Conservation (phyloP, 1,140 invertebrate species). For the Patella vulgata region DNA sequence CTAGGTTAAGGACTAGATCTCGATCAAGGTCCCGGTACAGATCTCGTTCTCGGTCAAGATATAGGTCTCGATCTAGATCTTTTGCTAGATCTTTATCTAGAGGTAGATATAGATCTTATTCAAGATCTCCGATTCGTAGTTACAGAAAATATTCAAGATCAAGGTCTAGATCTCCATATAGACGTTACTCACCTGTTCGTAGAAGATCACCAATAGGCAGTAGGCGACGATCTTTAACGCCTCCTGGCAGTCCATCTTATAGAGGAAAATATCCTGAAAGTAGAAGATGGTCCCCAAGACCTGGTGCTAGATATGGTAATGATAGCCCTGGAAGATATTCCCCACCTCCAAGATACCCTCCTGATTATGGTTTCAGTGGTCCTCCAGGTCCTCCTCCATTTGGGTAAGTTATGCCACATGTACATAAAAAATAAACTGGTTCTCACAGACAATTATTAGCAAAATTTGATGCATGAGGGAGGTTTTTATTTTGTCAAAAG, state of each 20-base stretch:
- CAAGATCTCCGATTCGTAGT: slow-evolving; percentile 33
- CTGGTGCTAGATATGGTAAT: slow-evolving; percentile 26
- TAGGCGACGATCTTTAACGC: background rate
- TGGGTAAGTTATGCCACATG: slow-evolving; percentile 17
- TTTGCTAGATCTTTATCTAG: slow-evolving; percentile 45
- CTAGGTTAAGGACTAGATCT: slow-evolving; percentile 3
- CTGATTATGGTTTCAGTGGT: slow-evolving; percentile 34
- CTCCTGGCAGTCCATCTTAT: slow-evolving; percentile 1
- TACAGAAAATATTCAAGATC: slow-evolving; percentile 17
- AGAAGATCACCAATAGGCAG: slow-evolving; percentile 17
- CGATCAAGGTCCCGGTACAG: slow-evolving; percentile 26
- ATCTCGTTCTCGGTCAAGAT: slow-evolving; percentile 27
- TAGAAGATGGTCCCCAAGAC: slow-evolving; percentile 36
- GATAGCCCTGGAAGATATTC: slow-evolving; percentile 31
- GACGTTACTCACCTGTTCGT: slow-evolving; percentile 13
- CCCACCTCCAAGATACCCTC: slow-evolving; percentile 16
- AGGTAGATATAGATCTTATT: slow-evolving; percentile 53
- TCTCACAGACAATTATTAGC: too few species aligned
- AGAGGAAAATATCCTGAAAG: background rate
- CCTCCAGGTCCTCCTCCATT: slow-evolving; percentile 31
- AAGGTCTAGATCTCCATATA: slow-evolving; percentile 16
- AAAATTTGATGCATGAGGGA: too few species aligned
- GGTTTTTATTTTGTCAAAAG: too few species aligned
- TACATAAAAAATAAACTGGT: slow-evolving; percentile 19
- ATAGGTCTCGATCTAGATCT: slow-evolving; percentile 50